A percentile compares a stretch with the other conserved stretches of the same genome.
phyloP scores from a whole-genome alignment of 2,888 invertebrate species.

The Drosophila recens region DNA sequence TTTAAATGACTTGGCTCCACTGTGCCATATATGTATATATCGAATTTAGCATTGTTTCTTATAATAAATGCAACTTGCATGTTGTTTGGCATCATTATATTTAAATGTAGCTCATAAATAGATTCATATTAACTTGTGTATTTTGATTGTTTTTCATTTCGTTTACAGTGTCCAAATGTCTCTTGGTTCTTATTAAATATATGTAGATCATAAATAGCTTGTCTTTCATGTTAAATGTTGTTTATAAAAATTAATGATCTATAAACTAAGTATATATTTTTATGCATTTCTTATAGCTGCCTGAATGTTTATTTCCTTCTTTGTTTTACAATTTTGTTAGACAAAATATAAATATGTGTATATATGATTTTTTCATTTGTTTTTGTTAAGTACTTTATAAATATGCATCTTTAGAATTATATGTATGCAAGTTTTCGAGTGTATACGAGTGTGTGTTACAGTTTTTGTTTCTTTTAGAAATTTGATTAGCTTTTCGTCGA shows the following conservation, averaged over 20 bases:
- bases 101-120: constrained; percentile 24
- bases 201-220: constrained; percentile 39
- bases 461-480: constrained; percentile 71
- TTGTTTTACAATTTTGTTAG: constrained; percentile 69
- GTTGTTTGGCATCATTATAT: constrained; percentile 51
- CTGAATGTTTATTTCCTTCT: constrained; percentile 44
- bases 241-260: constrained; percentile 69
- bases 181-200: constrained; percentile 27
- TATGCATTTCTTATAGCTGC: constrained; percentile 61
- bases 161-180: constrained; percentile 43
- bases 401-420: constrained; percentile 37
- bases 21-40: constrained; percentile 8
- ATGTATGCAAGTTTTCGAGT: constrained; percentile 30
- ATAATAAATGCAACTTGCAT: constrained; percentile 54
- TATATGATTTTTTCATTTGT: constrained; percentile 29
- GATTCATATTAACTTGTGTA: constrained; percentile 24
- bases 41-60: constrained; percentile 14
- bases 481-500: constrained; percentile 69
- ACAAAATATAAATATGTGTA: constrained; percentile 70
- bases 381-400: constrained; percentile 45
- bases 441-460: constrained; percentile 16
- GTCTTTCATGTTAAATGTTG: constrained; percentile 56
- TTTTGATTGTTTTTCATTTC: constrained; percentile 55
- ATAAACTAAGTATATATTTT: constrained; percentile 45
- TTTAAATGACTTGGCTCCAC: constrained; percentile 25